Base-by-base conservation (phyloP, 2,888 invertebrate species). In the Diaperis boleti region DNA sequence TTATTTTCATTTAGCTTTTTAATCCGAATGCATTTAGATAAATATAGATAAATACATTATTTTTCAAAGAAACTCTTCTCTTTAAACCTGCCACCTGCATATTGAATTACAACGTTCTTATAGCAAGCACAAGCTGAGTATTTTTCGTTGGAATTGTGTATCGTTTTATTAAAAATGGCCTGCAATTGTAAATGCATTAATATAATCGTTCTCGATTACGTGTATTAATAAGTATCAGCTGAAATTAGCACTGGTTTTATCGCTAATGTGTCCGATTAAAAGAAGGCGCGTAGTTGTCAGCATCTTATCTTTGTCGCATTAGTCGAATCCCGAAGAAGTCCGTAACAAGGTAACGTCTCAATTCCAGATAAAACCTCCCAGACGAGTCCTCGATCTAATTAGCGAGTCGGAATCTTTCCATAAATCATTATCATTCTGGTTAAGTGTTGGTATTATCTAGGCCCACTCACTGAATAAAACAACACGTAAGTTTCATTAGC, bases 231-330 rank as follows among this genome's bases (percentile, higher is more conserved):
- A 59, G 44, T 42, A 59, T 44, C 42, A 18, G 50, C 18, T n/a
- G 59, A 59, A 59, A 59, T 59, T 59, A 59, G 59, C 59, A 17
- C 31, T 41, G 47, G 42, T 37, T 50, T 65, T 68, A 68, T 55
- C 67, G 45, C 62, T 67, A 67, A 67, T 67, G 64, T 55, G 64
- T 55, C 62, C 67, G 62, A 67, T 67, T 67, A 68, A 68, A 68
- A 63, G 65, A 65, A 68, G 57, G 60, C 64, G 63, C 57, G 61
- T 63, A 56, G 61, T 57, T 64, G 65, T 68, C 67, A 65, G 56
- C 59, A 29, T 55, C 47, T 68, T 68, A 68, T 68, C 67, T 63
- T 49, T 29, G 50, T 61, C 64, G 54, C 65, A 68, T 68, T 68
- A 68, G 63, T 65, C 62, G 56, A 50, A 50, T 62, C 54, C 59